Evolutionary conservation across 1,140 invertebrate genomes (phyloP), one percentile per base, ranked within the genome.

Genomic region (Heliconius congener): DNA sequence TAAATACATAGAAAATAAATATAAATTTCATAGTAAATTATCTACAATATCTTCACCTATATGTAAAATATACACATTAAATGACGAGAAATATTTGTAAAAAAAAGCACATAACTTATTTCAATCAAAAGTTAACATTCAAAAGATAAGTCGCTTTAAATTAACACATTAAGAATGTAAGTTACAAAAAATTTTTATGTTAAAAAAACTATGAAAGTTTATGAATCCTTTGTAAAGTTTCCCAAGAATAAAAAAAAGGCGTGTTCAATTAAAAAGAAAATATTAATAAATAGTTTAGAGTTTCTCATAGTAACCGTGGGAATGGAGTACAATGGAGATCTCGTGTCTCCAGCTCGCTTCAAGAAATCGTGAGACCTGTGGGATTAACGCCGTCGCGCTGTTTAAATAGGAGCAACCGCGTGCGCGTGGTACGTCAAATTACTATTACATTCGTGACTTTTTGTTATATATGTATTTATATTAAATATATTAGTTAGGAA

Each of bases 361-460:
- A 87, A 89, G 90, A 91, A 88, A 91, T 85, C 89, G 89, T 91
- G 88, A 87, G 90, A 91, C 82, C 84, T 85, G 88, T 89, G 90
- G 85, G 88, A 90, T 76, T 83, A 81, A 78, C 83, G 72, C 81
- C 81, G 60, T 50, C 83, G 84, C 81, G 60, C 60, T 84, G 83
- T 85, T 85, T 84, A 83, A 87, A 87, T 88, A 83, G 85, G 85
- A 86, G 80, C 85, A 86, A 83, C 84, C 82, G 73, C 78, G 80
- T 82, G 50, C 50, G 50, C 18, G 50, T 85, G 79, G 80, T 85
- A 82, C 73, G 46, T 78, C 72, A 70, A 78, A 77, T 52, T 80
- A 80, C 77, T 79, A 81, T 80, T 74, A 37, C 70, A 55, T 55
- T 77, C 76, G 76, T 77, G 76, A 77, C 76, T 77, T 55, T 50